Evolutionary conservation across 2,888 invertebrate species (phyloP), one percentile per base, ranked within the genome.

Genomic region (Tiphia femorata): DNA sequence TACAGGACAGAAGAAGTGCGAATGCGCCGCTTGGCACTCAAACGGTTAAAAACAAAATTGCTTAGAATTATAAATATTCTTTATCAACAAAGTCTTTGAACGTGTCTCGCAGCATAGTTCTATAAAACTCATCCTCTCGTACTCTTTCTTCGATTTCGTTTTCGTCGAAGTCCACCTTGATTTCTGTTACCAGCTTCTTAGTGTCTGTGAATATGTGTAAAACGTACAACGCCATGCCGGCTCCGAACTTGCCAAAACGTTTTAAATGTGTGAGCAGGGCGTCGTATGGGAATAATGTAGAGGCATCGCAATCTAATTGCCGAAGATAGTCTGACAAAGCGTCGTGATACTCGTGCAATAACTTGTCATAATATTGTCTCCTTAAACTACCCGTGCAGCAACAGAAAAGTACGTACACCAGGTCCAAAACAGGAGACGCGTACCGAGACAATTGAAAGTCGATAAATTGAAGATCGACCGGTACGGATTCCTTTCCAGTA

Each of bases 341-440:
- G 17, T 75, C 55, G 57, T 83, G 64, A 59, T 84, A 84, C 12
- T 74, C 58, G 21, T 70, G 52, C 6, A 83, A 54, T 20, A 77
- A 70, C 16, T 73, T 46, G 20, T 83, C 73, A 5, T 74, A 71
- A 21, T 78, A 60, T 33, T 72, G 57, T 17, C 65, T 56, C 3
- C 81, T 67, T 10, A 73, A 50, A 10, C 75, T 67, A 40, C 73
- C 73, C 2, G 71, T 60, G 6, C 73, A 71, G 25, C 77, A 77
- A 2, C 76, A 75, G 52, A 77, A 81, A 7, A 84, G 63, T 59
- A 76, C 71, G 56, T 83, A 82, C 2, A 76, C 62, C 30, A 84
- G 46, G 51, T 84, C 84, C 23, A 66, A 56, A 2, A 72, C 77
- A 0, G 70, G 71, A 2, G 73, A 73, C 5, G 67, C 51, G 37